phyloP scores from a whole-genome alignment of 2,797 vertebrate species.

The Rhyacichthys aspro region DNA sequence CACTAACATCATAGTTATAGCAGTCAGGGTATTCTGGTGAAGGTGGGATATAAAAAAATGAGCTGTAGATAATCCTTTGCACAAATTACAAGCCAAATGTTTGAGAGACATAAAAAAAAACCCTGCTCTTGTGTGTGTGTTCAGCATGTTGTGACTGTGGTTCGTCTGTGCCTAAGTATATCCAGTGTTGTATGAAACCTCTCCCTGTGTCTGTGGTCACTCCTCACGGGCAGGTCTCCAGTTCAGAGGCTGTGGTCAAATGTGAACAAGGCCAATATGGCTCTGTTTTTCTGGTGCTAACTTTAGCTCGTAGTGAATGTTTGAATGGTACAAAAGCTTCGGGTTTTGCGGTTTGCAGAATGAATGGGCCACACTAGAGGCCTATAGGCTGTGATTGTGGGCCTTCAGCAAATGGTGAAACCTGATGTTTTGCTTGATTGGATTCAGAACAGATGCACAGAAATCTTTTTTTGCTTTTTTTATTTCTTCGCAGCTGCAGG shows the following conservation, averaged over 20 bases:
- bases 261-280: constrained; percentile 54
- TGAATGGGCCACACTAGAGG: constrained; percentile 31
- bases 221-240: constrained; percentile 61
- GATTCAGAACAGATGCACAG: neutral
- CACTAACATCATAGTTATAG: too few relatives aligned
- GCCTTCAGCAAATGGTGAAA: constrained; percentile 22
- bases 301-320: constrained; percentile 62
- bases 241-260: constrained; percentile 51
- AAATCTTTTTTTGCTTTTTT: neutral
- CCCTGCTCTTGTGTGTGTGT: constrained; percentile 13
- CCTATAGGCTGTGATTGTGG: constrained; percentile 3
- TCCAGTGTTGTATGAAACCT: constrained; percentile 65
- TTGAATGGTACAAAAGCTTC: constrained; percentile 50
- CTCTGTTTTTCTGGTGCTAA: constrained; percentile 60
- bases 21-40: neutral
- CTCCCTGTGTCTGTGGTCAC: constrained; percentile 68
- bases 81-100: constrained; percentile 25
- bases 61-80: constrained; percentile 5
- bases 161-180: constrained; percentile 65
- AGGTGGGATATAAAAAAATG: neutral
- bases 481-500: neutral
- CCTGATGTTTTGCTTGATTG: constrained; percentile 17
- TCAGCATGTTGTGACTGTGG: constrained; percentile 39
- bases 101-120: constrained; percentile 25
- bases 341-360: constrained; percentile 43